phyloP scores from a whole-genome alignment of 1,140 invertebrate species.

The Euura saliciscinereae region DNA sequence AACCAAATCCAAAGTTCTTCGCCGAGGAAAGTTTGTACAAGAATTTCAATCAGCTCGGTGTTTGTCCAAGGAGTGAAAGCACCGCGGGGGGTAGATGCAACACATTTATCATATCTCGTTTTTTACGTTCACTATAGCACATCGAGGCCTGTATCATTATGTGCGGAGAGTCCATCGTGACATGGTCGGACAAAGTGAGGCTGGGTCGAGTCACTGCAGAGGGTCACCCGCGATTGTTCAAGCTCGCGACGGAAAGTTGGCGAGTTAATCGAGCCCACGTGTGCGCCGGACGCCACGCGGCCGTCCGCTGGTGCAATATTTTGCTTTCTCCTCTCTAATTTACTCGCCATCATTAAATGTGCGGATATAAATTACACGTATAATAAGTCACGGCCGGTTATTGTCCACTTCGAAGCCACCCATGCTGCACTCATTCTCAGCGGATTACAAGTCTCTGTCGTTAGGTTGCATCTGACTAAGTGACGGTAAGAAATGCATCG shows the following conservation, averaged over 20 bases:
- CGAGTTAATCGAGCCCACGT: constrained; percentile 1
- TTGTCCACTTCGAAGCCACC: background rate
- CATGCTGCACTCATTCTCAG: background rate
- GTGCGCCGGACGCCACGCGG: background rate
- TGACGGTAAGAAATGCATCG: background rate
- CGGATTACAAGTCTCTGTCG: background rate
- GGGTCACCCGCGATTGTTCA: background rate
- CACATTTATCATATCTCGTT: too few species aligned
- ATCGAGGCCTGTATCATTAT: too few species aligned
- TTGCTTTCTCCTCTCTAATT: constrained; percentile 7
- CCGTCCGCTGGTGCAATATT: background rate
- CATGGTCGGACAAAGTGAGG: background rate
- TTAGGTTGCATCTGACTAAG: background rate
- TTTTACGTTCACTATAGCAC: too few species aligned
- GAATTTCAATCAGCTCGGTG: too few species aligned
- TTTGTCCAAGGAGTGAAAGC: too few species aligned
- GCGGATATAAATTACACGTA: background rate
- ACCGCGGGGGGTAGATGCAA: too few species aligned
- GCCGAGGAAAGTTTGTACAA: too few species aligned
- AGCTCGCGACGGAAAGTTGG: background rate
- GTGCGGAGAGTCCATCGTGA: background rate
- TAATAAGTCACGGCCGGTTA: background rate
- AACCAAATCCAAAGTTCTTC: too few species aligned
- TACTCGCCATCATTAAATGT: background rate
- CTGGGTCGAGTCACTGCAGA: background rate